These are phyloP conservation scores for Chloroceryle amazona DNA, from an alignment of 2,797 vertebrate species.

Conservation along the genomic window DNA sequence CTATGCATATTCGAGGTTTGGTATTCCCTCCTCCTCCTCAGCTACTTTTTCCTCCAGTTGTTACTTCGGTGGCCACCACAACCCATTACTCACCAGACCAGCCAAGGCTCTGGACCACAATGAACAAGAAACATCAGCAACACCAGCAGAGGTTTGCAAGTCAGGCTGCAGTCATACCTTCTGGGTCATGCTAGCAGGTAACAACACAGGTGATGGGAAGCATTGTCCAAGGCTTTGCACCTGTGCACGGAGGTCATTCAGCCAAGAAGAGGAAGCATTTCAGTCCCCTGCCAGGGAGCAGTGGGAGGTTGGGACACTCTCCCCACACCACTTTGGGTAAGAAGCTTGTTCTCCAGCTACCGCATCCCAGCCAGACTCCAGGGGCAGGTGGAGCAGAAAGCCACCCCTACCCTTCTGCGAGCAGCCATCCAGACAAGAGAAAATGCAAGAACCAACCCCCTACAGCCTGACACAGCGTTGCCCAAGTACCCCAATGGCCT, in stretches of 20 bases:
- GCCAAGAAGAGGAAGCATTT: neutral
- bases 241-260: neutral
- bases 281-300: neutral
- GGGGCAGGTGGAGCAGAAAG: neutral
- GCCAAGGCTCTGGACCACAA: neutral
- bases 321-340: too few species aligned
- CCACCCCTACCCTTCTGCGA: neutral
- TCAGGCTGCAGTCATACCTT: neutral
- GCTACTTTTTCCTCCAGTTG: neutral
- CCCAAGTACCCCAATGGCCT: neutral
- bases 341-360: neutral
- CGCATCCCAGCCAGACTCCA: fast-evolving
- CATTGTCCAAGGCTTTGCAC: neutral
- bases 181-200: neutral
- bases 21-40: neutral
- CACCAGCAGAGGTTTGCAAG: neutral
- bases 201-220: neutral
- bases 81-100: neutral
- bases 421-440: neutral
- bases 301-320: neutral
- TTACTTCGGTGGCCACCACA: neutral
- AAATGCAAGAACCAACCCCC: neutral
- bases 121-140: neutral
- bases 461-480: neutral
- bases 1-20: neutral